phyloP scores from a whole-genome alignment of 1,140 invertebrate species.

The Hylaeus volcanicus region DNA sequence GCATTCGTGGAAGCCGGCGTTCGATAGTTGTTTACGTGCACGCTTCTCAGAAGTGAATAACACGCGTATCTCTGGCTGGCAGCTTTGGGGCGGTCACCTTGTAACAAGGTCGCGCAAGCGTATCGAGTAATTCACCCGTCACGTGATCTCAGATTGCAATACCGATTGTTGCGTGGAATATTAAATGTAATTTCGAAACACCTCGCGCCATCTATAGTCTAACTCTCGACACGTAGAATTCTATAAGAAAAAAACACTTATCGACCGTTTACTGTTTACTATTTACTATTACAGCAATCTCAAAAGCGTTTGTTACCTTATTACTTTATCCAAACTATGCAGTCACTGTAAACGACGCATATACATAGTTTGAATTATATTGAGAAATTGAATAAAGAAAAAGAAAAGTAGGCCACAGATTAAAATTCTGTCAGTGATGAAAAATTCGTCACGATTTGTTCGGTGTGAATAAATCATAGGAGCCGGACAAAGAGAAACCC shows the following conservation, averaged over 20 bases:
- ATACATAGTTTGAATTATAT: too few species aligned
- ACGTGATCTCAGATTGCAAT: neutral
- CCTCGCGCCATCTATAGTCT: neutral
- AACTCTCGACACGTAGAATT: neutral
- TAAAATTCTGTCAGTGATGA: too few species aligned
- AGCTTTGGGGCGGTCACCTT: constrained; percentile 72
- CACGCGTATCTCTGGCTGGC: constrained; percentile 12
- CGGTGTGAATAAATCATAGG: neutral
- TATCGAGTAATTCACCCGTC: neutral
- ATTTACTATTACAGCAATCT: too few species aligned
- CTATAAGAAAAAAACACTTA: neutral
- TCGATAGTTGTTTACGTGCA: neutral
- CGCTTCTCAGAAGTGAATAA: constrained; percentile 50
- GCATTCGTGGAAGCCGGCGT: neutral
- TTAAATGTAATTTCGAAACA: neutral
- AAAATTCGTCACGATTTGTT: neutral
- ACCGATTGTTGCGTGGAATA: neutral
- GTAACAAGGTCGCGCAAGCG: constrained; percentile 79
- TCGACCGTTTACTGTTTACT: too few species aligned
- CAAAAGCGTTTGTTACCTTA: too few species aligned
- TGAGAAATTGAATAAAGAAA: too few species aligned
- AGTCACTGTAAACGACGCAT: too few species aligned
- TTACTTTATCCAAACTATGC: too few species aligned
- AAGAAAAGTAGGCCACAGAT: too few species aligned
- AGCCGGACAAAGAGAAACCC: neutral